Evolutionary conservation across 2,113 vertebrate genomes (phyloP), one percentile per base, ranked within the genome.

Genomic region (Neotragus moschatus): DNA sequence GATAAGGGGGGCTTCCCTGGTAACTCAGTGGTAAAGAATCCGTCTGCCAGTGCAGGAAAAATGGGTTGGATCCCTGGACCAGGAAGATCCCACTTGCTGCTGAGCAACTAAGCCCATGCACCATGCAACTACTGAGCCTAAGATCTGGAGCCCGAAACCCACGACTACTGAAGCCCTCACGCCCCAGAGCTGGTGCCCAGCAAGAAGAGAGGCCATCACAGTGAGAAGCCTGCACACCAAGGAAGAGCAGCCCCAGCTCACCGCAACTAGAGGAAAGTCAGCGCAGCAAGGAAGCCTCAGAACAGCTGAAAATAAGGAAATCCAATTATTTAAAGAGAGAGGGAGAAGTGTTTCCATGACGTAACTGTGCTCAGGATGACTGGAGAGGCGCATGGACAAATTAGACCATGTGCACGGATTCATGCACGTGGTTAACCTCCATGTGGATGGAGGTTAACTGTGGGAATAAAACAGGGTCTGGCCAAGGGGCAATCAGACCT

Each of bases 361-460:
- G 5, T 77, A 33, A 12, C 14, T 13, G 13, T 63, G 53, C 39
- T 88, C 16, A 36, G 39, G 53, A 25, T 9, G 45, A 56, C 21
- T 6, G 10, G 6, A n/a, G 45, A 7, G 47, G 70, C 0, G 0
- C 23, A 10, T 49, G 8, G 6, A 43, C 7, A 0, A 8, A 1
- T 53, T 7, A 25, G 92, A 19, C 33, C 56, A 3, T 2, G 1
- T 21, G 75, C 36, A 33, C 30, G 4, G 36, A 30, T 14, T 15
- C 23, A 16, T 0, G 49, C 26, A 33, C n/a, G n/a, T n/a, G n/a
- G n/a, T n/a, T n/a, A n/a, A n/a, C n/a, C n/a, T n/a, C n/a, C n/a
- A n/a, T 53, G 45, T 12, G 39, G 19, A 56, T n/a, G 2, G 7
- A 5, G 14, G 86, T 33, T 49, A 19, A n/a, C 33, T 17, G 2